Conservation (phyloP, 1,140 invertebrate genomes). For the Bacillus rossius region DNA sequence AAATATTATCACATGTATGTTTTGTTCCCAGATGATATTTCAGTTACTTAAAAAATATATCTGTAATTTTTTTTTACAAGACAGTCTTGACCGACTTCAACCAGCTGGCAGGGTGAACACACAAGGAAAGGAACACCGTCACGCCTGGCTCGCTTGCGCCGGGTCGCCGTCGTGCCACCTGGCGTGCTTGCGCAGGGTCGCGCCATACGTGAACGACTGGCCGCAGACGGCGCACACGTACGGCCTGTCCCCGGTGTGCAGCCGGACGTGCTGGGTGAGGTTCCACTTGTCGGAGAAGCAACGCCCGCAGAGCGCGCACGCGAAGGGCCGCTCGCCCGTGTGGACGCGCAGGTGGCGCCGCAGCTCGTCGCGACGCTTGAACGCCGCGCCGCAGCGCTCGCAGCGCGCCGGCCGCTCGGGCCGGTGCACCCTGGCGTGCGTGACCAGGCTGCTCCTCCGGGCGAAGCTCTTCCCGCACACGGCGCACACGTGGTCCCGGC, state of each 20-base stretch:
- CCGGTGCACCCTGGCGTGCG: not conserved
- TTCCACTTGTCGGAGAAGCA: conserved; percentile 49
- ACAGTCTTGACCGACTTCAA: too few relatives aligned
- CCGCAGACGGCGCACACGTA: conserved; percentile 21
- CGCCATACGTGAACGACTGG: conserved; percentile 1
- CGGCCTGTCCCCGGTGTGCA: conserved; percentile 17
- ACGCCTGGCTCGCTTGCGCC: too few relatives aligned
- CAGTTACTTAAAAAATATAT: too few relatives aligned
- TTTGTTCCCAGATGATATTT: too few relatives aligned
- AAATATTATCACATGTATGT: too few relatives aligned
- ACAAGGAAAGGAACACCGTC: too few relatives aligned
- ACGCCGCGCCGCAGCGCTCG: not conserved
- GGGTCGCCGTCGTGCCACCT: too few relatives aligned
- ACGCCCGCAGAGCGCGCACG: conserved; percentile 45
- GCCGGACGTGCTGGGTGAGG: not conserved
- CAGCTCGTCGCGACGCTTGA: not conserved
- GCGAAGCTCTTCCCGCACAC: not conserved
- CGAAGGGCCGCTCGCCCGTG: conserved; percentile 48
- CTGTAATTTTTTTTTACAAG: too few relatives aligned
- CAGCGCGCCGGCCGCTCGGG: not conserved
- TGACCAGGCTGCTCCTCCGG: not conserved
- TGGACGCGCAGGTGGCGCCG: not conserved
- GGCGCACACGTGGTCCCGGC: not conserved
- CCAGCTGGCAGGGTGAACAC: too few relatives aligned
- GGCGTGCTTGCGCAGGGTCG: too few relatives aligned